A percentile compares a stretch with the other conserved stretches of the same genome.
phyloP scores from a whole-genome alignment of 2,797 vertebrate genomes.

The Rallus crepitans region DNA sequence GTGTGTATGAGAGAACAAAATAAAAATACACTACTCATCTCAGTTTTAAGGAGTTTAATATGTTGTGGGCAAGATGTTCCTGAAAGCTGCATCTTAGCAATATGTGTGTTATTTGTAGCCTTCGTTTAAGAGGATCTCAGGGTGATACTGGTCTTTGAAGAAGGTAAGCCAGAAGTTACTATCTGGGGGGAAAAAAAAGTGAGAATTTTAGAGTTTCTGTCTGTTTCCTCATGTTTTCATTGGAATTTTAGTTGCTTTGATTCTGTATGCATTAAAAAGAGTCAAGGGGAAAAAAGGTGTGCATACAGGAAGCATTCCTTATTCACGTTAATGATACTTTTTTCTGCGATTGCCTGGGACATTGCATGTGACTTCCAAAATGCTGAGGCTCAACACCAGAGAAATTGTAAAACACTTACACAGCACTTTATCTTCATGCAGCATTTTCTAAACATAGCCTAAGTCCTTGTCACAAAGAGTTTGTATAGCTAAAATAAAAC shows the following conservation, averaged over 20 bases:
- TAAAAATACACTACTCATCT: background rate
- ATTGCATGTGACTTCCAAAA: background rate
- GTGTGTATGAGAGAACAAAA: background rate
- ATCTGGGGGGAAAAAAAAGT: background rate
- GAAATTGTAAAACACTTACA: background rate
- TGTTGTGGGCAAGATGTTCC: background rate
- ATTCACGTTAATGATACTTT: background rate
- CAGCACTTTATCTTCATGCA: background rate
- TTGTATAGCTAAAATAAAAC: slow-evolving; percentile 7
- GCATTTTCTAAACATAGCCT: slow-evolving; percentile 55
- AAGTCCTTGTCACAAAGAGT: slow-evolving; percentile 15
- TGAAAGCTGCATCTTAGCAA: background rate
- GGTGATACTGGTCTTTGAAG: background rate
- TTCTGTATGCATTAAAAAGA: background rate
- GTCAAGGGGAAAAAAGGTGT: background rate
- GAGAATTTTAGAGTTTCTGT: background rate
- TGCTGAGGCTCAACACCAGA: background rate
- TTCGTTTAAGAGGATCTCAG: background rate
- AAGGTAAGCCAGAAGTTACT: background rate
- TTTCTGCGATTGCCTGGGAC: background rate
- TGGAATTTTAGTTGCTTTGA: background rate
- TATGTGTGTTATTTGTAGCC: accelerated
- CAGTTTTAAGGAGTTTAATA: background rate
- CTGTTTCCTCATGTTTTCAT: background rate
- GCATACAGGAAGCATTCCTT: background rate